These are phyloP conservation scores for Chloropsis hardwickii DNA, from an alignment of 2,113 vertebrate genomes.

Conservation along the genomic window DNA sequence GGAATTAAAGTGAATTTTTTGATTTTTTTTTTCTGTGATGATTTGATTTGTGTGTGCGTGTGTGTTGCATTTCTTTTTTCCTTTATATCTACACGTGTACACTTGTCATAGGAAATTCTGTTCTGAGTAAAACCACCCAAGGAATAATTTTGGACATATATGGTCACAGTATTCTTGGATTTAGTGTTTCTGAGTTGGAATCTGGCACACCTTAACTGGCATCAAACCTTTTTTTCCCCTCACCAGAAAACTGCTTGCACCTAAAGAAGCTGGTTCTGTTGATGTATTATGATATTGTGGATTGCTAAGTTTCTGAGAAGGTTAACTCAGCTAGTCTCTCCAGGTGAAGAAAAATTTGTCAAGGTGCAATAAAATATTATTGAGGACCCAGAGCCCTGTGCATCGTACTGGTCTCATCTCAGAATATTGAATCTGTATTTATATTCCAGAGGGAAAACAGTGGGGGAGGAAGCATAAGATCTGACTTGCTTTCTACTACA, in stretches of 20 bases:
- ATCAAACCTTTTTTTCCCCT: not conserved
- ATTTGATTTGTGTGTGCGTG: not conserved
- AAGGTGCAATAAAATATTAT: not conserved
- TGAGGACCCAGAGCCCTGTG: not conserved
- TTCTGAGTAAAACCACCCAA: not conserved
- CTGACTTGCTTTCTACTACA: not conserved
- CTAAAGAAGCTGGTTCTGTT: not conserved
- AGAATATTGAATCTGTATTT: not conserved
- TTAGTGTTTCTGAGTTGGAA: not conserved
- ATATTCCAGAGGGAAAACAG: not conserved
- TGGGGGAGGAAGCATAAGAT: fast-evolving
- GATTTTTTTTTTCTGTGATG: not conserved
- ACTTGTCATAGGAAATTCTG: not conserved
- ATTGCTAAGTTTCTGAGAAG: not conserved
- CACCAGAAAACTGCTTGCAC: not conserved
- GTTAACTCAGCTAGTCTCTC: not conserved
- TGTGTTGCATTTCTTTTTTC: not conserved
- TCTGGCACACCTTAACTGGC: not conserved
- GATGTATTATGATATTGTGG: not conserved
- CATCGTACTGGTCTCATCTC: not conserved
- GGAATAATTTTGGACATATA: not conserved
- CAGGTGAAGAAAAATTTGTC: not conserved
- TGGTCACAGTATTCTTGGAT: not conserved
- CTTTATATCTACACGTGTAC: fast-evolving
- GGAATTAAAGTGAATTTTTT: not conserved